phyloP scores from a whole-genome alignment of 1,140 invertebrate species.

The Drosophila busckii region DNA sequence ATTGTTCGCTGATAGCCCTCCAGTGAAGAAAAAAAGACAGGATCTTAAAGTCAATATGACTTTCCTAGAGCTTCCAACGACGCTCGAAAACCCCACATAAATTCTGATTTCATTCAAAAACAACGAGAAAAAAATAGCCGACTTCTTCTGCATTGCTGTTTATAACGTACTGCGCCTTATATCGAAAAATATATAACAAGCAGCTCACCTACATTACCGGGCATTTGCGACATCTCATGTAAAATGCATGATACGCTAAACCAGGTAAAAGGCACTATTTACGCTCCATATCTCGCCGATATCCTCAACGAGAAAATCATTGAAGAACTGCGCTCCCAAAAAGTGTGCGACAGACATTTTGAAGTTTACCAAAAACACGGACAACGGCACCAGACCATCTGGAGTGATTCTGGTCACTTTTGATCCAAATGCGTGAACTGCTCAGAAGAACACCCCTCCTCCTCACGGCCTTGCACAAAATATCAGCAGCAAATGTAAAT shows the following conservation, averaged over 20 bases:
- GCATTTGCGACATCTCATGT: too few species aligned
- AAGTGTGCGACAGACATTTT: slow-evolving; percentile 4
- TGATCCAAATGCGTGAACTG: slow-evolving; percentile 5
- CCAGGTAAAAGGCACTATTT: too few species aligned
- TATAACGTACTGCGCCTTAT: background rate
- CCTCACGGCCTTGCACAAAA: slow-evolving; percentile 1
- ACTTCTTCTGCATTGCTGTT: background rate
- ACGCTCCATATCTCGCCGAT: slow-evolving; percentile 1
- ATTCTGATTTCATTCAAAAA: background rate
- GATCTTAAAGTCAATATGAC: too few species aligned
- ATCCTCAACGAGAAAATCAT: background rate
- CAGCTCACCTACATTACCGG: too few species aligned
- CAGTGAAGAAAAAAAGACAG: too few species aligned
- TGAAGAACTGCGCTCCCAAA: slow-evolving; percentile 3
- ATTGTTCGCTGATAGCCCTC: too few species aligned
- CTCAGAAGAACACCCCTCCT: slow-evolving; percentile 5
- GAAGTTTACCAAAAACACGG: slow-evolving; percentile 2
- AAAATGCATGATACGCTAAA: too few species aligned
- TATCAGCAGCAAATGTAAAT: too few species aligned
- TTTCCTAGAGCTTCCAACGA: too few species aligned
- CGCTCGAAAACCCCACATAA: background rate
- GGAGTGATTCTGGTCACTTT: too few species aligned
- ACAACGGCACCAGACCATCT: too few species aligned
- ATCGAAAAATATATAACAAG: too few species aligned
- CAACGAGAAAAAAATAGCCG: slow-evolving; percentile 3